Percentiles rank a stretch among this genome's conserved stretches.
Conservation (phyloP, 2,797 vertebrate genomes). For the Melanogrammus aeglefinus region DNA sequence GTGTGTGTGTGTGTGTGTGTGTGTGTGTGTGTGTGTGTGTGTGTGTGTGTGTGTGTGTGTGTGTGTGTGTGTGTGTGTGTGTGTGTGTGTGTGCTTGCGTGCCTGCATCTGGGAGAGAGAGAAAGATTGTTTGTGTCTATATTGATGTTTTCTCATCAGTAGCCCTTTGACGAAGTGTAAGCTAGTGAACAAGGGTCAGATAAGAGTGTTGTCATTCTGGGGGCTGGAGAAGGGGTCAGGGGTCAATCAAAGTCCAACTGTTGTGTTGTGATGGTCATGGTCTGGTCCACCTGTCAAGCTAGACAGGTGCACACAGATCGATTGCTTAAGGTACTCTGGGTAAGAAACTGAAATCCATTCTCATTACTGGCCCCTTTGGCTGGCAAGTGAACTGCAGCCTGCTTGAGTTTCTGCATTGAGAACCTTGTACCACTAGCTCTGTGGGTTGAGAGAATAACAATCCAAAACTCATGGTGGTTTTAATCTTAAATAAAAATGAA, state of each 20-base stretch:
- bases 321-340: no score
- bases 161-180: slow-evolving; percentile 49
- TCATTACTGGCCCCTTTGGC: not conserved
- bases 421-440: not conserved
- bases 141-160: slow-evolving; percentile 8
- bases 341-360: not conserved
- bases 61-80: not conserved
- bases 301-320: not conserved
- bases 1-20: no score
- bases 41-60: no score
- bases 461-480: not conserved
- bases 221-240: slow-evolving; percentile 51
- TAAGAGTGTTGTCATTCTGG: slow-evolving; percentile 42
- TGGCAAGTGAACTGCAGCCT: not conserved
- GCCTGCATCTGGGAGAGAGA: slow-evolving; percentile 20
- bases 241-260: slow-evolving; percentile 42
- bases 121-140: not conserved
- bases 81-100: slow-evolving; percentile 7
- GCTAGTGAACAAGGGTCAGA: slow-evolving; percentile 44
- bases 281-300: not conserved
- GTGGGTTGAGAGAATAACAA: not conserved
- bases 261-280: slow-evolving; percentile 12
- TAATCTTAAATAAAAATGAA: not conserved
- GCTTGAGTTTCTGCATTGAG: not conserved
- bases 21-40: not conserved